phyloP scores from a whole-genome alignment of 1,140 invertebrate species.

The Scylla paramamosain region DNA sequence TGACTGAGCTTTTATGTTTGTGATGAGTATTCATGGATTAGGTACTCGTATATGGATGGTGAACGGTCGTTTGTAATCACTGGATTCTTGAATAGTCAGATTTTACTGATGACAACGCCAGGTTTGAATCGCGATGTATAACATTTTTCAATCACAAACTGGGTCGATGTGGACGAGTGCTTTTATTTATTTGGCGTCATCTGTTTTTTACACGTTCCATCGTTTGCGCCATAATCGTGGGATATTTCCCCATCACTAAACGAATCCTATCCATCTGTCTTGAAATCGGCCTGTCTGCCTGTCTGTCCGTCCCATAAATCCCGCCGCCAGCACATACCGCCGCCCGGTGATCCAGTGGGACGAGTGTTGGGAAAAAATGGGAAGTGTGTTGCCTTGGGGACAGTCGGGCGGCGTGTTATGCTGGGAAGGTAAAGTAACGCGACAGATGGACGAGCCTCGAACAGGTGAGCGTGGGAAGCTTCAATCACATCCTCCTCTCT shows the following conservation, averaged over 20 bases:
- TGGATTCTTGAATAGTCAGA: conserved; percentile 13
- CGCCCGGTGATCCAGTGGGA: background rate
- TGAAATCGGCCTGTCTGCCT: background rate
- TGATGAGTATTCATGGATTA: background rate
- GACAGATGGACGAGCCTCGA: background rate
- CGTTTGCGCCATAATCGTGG: background rate
- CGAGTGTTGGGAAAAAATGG: background rate
- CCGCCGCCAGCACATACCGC: background rate
- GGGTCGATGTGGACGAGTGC: background rate
- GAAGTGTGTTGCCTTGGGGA: background rate
- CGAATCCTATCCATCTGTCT: background rate
- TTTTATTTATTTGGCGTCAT: background rate
- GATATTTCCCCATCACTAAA: background rate
- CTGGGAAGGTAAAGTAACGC: background rate
- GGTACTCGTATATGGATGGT: background rate
- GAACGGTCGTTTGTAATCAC: background rate
- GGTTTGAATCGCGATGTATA: background rate
- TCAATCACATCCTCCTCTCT: background rate
- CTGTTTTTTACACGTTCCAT: background rate
- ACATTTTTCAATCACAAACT: conserved; percentile 11
- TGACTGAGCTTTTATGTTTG: background rate
- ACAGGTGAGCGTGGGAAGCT: background rate
- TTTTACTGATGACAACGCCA: conserved; percentile 22
- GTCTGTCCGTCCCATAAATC: conserved; percentile 4
- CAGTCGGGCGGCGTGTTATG: background rate